These are phyloP conservation scores for Cynocephalus volans DNA, from an alignment of 2,113 vertebrate genomes.

Conservation along the genomic window DNA sequence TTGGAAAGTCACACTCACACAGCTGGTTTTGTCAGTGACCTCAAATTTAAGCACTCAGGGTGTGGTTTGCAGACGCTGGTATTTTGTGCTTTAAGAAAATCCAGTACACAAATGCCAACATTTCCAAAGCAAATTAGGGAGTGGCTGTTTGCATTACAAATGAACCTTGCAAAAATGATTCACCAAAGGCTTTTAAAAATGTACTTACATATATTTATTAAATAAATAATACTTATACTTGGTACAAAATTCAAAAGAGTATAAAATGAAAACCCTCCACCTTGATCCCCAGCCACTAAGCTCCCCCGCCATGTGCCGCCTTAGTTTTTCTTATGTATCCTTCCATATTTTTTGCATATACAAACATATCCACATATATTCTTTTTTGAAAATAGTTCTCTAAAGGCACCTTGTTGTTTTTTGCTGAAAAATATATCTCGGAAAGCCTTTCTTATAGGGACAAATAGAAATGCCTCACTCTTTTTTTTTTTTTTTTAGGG, in stretches of 20 bases:
- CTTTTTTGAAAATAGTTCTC: neutral
- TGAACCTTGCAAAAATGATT: slow-evolving; percentile 60
- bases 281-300: neutral
- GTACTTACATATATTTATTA: slow-evolving; percentile 24
- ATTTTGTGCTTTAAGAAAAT: slow-evolving; percentile 78
- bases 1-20: slow-evolving; percentile 65
- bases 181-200: slow-evolving; percentile 49
- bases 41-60: slow-evolving; percentile 66
- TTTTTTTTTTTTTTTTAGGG: neutral
- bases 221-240: neutral
- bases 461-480: slow-evolving; percentile 7
- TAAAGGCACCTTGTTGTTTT: neutral
- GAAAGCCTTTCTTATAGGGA: neutral
- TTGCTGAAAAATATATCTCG: neutral
- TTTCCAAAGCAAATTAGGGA: slow-evolving; percentile 83
- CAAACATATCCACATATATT: neutral
- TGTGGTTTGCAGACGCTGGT: slow-evolving; percentile 69
- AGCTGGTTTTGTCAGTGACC: slow-evolving; percentile 73
- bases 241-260: slow-evolving; percentile 44
- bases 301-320: too few species aligned
- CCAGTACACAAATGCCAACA: slow-evolving; percentile 75
- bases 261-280: neutral
- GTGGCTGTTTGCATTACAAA: slow-evolving; percentile 67
- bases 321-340: neutral
- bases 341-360: neutral